Conservation (phyloP, 2,888 invertebrate species). For the Beris morrisii region DNA sequence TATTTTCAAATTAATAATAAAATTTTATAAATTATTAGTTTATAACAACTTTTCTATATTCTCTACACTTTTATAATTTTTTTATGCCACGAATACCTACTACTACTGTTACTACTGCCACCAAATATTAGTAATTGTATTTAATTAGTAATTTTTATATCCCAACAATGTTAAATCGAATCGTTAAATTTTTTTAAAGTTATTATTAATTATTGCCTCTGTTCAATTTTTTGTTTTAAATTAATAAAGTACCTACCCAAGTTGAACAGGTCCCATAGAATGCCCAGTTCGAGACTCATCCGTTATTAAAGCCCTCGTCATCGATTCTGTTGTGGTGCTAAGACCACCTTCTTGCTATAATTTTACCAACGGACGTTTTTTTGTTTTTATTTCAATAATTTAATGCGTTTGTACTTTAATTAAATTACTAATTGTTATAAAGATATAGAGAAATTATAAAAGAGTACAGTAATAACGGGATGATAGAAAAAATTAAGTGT, state of each 20-base stretch:
- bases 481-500: constrained; percentile 22
- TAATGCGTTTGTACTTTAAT: too few species aligned
- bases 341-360: constrained; percentile 89
- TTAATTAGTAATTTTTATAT: too few species aligned
- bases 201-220: constrained; percentile 1
- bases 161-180: too few species aligned
- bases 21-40: too few species aligned
- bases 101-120: too few species aligned
- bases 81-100: too few species aligned
- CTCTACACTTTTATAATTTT: too few species aligned
- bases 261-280: constrained; percentile 87
- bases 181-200: too few species aligned
- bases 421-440: neutral
- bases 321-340: constrained; percentile 86
- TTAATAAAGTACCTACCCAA: constrained; percentile 76
- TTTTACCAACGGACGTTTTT: constrained; percentile 58
- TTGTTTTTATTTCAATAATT: constrained; percentile 43
- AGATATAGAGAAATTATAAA: constrained; percentile 15
- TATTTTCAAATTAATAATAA: too few species aligned
- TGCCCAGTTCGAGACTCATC: constrained; percentile 84
- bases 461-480: constrained; percentile 15
- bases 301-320: constrained; percentile 93
- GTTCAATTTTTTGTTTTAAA: constrained; percentile 24
- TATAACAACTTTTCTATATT: too few species aligned
- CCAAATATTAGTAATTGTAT: too few species aligned